Evolutionary conservation across 2,888 invertebrate genomes (phyloP).

Genomic region (Sphecodes monilicornis): DNA sequence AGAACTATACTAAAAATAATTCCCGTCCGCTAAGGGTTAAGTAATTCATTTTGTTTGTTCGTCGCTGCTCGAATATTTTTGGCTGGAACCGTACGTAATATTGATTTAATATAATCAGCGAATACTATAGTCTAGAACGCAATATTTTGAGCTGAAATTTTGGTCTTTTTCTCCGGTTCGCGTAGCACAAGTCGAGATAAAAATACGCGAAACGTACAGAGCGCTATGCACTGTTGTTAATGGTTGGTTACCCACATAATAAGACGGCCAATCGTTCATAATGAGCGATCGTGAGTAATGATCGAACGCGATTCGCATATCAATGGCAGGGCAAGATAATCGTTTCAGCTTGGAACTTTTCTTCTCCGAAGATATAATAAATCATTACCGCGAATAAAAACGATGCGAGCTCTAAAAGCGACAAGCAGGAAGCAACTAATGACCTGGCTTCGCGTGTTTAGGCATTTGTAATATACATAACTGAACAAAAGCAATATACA

Average conservation of each 20-base stretch:
- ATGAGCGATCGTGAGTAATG: conserved; percentile 69
- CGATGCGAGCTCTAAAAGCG: conserved; percentile 45
- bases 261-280: conserved; percentile 65
- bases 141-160: neutral
- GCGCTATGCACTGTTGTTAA: conserved; percentile 25
- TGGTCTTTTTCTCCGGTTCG: neutral
- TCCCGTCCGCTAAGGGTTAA: too few species aligned
- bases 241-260: conserved; percentile 67
- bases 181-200: neutral
- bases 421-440: conserved; percentile 53
- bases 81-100: neutral
- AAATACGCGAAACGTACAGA: neutral
- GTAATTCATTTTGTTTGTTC: neutral
- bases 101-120: neutral
- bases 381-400: conserved; percentile 55
- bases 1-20: too few species aligned
- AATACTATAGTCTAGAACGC: neutral
- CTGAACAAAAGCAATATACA: neutral
- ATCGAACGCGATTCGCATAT: conserved; percentile 69
- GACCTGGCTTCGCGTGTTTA: conserved; percentile 4
- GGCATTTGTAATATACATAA: neutral
- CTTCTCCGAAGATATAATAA: conserved; percentile 56
- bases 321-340: conserved; percentile 36
- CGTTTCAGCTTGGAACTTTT: conserved; percentile 39
- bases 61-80: neutral